Base-by-base conservation (phyloP, 30 jellyfish, hydroid and myxozoan species). In the Hydra vulgaris region DNA sequence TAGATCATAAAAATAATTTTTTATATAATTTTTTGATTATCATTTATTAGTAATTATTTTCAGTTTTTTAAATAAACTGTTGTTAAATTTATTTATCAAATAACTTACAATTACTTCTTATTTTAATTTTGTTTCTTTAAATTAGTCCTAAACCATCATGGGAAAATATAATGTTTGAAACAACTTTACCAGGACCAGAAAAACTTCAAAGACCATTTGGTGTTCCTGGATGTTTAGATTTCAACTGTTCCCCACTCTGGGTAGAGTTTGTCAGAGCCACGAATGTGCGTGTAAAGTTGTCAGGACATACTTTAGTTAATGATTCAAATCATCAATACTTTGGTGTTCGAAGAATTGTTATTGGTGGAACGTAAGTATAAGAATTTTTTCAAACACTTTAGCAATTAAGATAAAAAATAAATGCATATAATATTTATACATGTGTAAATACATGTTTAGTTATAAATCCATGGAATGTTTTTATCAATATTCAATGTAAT, bases 161-260 rank as follows among this genome's bases (percentile, higher is more conserved):
- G 90, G 96, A 92, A 81, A 70, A 88, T 19, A 25, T 92, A 54
- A 76, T 94, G 24, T 92, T 92, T 55, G 95, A 82, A 67, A 86
- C 98, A 3, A 92, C 88, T 25, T 95, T 84, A 75, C 88, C 98
- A 25, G 96, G 96, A 18, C 98, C 98, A 26, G n/a, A 56, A 56
- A 56, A 17, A 17, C n/a, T n/a, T n/a, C 98, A 86, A 26, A 53
- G 98, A 71, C 96, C 98, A 70, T 82, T 87, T 68, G 98, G 96
- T 27, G 89, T 52, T 56, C 78, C 95, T 21, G 90, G 93, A 17
- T 92, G 98, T 85, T 0, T 69, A 15, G 98, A 92, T 72, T 84
- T 92, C 77, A 87, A 92, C 56, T 92, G 98, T 53, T 92, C 98
- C 0, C 96, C 98, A 53, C 76, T 81, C 70, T 78, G 86, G 72